Percentiles rank a stretch among this genome's conserved stretches.
phyloP scores from a whole-genome alignment of 2,797 vertebrate genomes.

The Malacoraja senta region DNA sequence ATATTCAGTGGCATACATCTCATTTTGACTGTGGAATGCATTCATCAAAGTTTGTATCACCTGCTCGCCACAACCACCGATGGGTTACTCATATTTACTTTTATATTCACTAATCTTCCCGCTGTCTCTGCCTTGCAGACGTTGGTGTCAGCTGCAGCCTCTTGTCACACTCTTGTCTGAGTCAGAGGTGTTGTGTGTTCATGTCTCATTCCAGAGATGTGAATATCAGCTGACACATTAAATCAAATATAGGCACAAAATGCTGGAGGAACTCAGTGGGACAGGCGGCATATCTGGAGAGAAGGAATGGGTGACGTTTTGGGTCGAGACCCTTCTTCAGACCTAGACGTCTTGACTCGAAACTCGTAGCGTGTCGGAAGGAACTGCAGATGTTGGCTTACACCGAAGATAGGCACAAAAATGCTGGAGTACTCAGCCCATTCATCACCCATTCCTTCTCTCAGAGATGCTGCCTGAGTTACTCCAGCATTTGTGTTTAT shows the following conservation, averaged over 20 bases:
- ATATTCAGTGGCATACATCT: not conserved
- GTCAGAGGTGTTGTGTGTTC: not conserved
- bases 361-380: no score
- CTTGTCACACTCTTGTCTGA: not conserved
- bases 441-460: no score
- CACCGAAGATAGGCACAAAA: no score
- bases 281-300: no score
- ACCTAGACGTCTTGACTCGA: no score
- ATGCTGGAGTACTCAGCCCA: no score
- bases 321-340: no score
- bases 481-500: no score
- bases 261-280: no score
- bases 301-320: no score
- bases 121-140: not conserved
- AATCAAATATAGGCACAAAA: not conserved
- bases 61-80: not conserved
- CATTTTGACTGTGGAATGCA: not conserved
- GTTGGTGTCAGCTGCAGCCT: not conserved
- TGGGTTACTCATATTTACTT: constrained; percentile 17
- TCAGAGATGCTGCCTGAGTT: no score
- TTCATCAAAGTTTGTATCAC: not conserved
- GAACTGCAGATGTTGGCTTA: no score
- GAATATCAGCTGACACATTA: not conserved
- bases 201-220: not conserved
- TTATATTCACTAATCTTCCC: not conserved